Evolutionary conservation across 2,888 invertebrate species (phyloP).

Genomic region (Tetragonisca angustula): DNA sequence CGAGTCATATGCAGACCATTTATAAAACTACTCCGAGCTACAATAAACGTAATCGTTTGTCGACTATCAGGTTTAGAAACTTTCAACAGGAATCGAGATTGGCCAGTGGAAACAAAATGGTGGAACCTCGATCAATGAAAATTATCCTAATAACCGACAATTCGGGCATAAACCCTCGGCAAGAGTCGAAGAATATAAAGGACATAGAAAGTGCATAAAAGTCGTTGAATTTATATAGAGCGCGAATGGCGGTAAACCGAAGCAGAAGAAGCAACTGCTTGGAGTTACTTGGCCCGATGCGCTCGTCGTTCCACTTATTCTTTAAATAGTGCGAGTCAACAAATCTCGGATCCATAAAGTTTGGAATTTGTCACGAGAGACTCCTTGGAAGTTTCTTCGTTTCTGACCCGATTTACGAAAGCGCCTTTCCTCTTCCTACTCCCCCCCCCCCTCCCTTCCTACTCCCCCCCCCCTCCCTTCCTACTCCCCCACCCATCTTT

Average conservation of each 20-base stretch:
- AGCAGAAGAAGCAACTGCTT: conserved; percentile 21
- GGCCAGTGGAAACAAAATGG: not conserved
- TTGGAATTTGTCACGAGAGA: conserved; percentile 38
- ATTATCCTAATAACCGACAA: not conserved
- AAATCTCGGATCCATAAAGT: conserved; percentile 45
- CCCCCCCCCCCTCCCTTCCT: too few species aligned
- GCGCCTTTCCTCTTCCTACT: not conserved
- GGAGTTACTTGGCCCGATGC: conserved; percentile 22
- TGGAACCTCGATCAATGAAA: not conserved
- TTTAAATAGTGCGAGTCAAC: conserved; percentile 60
- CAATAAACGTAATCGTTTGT: not conserved
- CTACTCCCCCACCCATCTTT: not conserved
- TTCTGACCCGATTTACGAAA: conserved; percentile 41
- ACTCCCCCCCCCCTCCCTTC: too few species aligned
- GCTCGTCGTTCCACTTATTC: conserved; percentile 55
- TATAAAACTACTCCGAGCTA: not conserved
- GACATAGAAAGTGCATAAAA: conserved; percentile 19
- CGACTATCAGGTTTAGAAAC: not conserved
- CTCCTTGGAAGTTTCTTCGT: conserved; percentile 40
- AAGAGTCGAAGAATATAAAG: not conserved
- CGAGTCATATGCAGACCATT: not conserved
- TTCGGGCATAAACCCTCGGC: not conserved
- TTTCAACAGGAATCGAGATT: not conserved
- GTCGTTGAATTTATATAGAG: conserved; percentile 36
- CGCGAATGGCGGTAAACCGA: conserved; percentile 18